Percentiles rank a stretch among this genome's conserved stretches.
Evolutionary conservation across 2,113 vertebrate species (phyloP).

Genomic region (Heterochromis multidens): DNA sequence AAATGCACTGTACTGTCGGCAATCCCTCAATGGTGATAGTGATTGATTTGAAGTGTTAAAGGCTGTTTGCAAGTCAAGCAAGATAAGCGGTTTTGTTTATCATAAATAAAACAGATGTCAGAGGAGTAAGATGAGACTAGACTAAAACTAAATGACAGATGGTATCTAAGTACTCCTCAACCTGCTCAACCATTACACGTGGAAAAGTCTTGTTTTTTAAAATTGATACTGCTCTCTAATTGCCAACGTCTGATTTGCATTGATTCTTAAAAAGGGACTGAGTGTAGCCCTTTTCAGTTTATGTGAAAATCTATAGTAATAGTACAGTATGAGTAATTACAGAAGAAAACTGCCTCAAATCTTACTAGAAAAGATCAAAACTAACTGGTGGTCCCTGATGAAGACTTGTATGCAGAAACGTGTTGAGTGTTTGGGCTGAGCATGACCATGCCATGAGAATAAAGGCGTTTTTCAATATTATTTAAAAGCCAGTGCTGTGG

Average conservation of each 20-base stretch:
- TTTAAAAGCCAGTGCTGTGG: too few relatives aligned
- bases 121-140: accelerated
- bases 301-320: not conserved
- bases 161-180: not conserved
- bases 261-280: not conserved
- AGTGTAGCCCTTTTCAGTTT: not conserved
- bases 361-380: not conserved
- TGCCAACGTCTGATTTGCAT: not conserved
- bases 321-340: not conserved
- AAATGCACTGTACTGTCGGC: not conserved
- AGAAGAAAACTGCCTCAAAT: not conserved
- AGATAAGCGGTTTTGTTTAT: not conserved
- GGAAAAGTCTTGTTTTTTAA: not conserved
- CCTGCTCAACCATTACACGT: not conserved
- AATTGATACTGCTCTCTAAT: not conserved
- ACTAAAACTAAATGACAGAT: not conserved
- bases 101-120: not conserved
- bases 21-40: not conserved
- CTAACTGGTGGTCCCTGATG: not conserved
- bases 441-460: too few relatives aligned
- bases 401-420: not conserved
- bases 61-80: not conserved
- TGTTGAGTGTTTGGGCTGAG: not conserved
- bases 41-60: not conserved
- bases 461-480: too few relatives aligned